phyloP scores from a whole-genome alignment of 2,888 invertebrate species.

The Pyralis farinalis region DNA sequence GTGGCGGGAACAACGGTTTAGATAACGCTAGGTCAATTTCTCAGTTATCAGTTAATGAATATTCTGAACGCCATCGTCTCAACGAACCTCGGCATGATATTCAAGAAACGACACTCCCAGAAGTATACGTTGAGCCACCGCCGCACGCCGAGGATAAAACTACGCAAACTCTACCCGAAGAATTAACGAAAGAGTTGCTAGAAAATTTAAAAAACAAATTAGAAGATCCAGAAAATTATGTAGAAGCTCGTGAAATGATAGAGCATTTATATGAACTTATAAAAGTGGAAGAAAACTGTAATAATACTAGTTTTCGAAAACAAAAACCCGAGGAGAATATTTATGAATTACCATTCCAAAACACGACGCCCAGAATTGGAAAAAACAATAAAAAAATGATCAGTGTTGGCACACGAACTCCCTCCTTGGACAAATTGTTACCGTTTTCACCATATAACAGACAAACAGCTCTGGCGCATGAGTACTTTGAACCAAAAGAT shows the following conservation, averaged over 20 bases:
- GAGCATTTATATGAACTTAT: conserved; percentile 88
- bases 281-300: conserved; percentile 85
- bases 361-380: conserved; percentile 56
- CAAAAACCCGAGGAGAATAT: conserved; percentile 75
- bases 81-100: conserved; percentile 77
- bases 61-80: conserved; percentile 81
- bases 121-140: conserved; percentile 36
- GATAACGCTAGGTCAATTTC: conserved; percentile 83
- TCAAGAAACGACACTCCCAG: conserved; percentile 52
- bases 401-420: conserved; percentile 80
- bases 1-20: conserved; percentile 66
- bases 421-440: conserved; percentile 79
- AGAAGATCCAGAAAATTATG: conserved; percentile 86
- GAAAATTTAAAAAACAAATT: conserved; percentile 84
- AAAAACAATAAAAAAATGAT: conserved; percentile 67
- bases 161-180: conserved; percentile 87
- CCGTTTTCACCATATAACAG: conserved; percentile 72
- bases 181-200: conserved; percentile 86
- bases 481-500: conserved; percentile 78
- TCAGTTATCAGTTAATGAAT: conserved; percentile 82
- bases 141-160: conserved; percentile 80
- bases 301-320: conserved; percentile 54
- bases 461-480: conserved; percentile 63
- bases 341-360: conserved; percentile 82
- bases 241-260: conserved; percentile 88